phyloP scores from a whole-genome alignment of 2,888 invertebrate species.

The Lagria hirta region DNA sequence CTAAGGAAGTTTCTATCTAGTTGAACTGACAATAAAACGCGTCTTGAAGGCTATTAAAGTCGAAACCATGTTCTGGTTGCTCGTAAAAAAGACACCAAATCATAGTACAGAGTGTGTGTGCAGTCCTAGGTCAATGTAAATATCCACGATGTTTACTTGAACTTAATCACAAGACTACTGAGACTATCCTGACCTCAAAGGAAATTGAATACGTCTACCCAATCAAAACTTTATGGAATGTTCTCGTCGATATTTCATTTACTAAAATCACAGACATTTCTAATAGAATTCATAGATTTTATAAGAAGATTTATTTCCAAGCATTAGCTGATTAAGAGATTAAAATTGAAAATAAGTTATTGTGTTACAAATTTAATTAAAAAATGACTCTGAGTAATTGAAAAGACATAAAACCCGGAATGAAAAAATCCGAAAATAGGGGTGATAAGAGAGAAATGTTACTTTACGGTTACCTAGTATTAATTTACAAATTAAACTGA shows the following conservation, averaged over 20 bases:
- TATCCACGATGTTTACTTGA: slow-evolving; percentile 12
- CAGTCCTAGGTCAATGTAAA: slow-evolving; percentile 20
- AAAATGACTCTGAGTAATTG: too few species aligned
- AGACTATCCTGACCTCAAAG: slow-evolving; percentile 14
- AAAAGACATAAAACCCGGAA: too few species aligned
- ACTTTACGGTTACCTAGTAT: too few species aligned
- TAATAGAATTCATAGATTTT: too few species aligned
- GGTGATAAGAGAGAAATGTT: too few species aligned
- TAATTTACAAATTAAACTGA: too few species aligned
- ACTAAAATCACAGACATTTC: slow-evolving; percentile 15
- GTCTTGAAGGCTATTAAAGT: slow-evolving; percentile 17
- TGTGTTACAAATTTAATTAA: too few species aligned
- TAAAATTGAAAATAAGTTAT: too few species aligned
- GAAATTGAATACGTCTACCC: slow-evolving; percentile 15
- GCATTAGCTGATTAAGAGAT: too few species aligned
- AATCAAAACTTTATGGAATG: slow-evolving; percentile 18
- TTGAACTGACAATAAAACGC: slow-evolving; percentile 23
- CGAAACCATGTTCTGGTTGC: slow-evolving; percentile 12
- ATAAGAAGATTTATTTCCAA: too few species aligned
- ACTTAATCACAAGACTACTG: slow-evolving; percentile 10
- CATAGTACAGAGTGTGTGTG: slow-evolving; percentile 15
- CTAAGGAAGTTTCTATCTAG: slow-evolving; percentile 17
- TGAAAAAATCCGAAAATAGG: too few species aligned
- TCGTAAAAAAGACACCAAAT: slow-evolving; percentile 22
- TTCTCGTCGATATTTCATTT: slow-evolving; percentile 16